phyloP scores from a whole-genome alignment of 2,113 vertebrate species.

The Sorex araneus region DNA sequence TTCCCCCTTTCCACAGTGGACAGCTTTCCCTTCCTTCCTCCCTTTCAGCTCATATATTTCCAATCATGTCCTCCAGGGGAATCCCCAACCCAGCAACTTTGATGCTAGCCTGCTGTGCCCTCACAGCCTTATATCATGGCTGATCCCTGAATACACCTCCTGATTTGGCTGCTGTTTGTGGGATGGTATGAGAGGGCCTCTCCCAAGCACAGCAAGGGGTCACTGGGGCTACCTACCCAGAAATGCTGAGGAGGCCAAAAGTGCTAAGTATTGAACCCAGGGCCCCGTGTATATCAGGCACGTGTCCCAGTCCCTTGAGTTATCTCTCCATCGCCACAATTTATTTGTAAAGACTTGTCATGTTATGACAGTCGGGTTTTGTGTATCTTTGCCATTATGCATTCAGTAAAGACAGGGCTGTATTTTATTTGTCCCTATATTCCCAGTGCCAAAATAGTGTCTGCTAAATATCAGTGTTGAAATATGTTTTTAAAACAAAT shows the following conservation, averaged over 20 bases:
- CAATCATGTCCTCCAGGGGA: neutral
- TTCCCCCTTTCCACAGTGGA: neutral
- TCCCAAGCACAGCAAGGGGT: too few relatives aligned
- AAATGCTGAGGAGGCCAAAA: too few relatives aligned
- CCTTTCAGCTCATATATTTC: neutral
- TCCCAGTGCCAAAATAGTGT: neutral
- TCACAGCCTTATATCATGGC: neutral
- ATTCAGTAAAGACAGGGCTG: neutral
- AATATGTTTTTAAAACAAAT: slow-evolving; percentile 49
- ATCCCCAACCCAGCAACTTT: neutral
- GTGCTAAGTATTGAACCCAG: too few relatives aligned
- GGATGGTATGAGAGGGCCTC: too few relatives aligned
- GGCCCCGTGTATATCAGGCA: too few relatives aligned
- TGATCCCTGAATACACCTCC: neutral
- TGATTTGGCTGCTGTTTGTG: too few relatives aligned
- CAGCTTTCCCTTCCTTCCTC: neutral
- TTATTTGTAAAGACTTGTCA: slow-evolving; percentile 35
- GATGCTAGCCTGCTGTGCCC: neutral
- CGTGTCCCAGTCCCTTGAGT: too few relatives aligned
- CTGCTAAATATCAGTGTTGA: neutral
- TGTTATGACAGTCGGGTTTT: neutral
- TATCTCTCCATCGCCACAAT: too few relatives aligned
- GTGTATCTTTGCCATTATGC: neutral
- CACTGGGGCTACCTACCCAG: too few relatives aligned
- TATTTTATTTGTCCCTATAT: slow-evolving; percentile 20